A percentile compares a stretch with the other conserved stretches of the same genome.
Evolutionary conservation across 2,797 vertebrate species (phyloP).

Genomic region (Cyprinella venusta): DNA sequence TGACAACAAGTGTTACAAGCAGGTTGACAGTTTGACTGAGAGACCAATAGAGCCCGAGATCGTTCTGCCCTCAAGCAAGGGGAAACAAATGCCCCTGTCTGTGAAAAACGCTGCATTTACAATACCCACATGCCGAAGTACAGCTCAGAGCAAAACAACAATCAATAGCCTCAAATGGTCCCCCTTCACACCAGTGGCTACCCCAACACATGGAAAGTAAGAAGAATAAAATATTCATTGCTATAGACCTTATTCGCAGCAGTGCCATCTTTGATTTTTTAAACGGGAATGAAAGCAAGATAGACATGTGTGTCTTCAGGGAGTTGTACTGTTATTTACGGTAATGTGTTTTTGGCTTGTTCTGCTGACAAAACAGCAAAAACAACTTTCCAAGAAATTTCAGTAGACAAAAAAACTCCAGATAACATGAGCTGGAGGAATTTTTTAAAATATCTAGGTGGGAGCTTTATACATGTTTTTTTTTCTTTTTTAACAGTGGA

Average conservation of each 20-base stretch:
- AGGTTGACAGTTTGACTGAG: conserved; percentile 46
- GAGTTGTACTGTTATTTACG: no score
- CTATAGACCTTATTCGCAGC: background rate
- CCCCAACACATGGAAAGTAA: conserved; percentile 26
- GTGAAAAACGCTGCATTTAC: conserved; percentile 42
- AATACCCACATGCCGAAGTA: conserved; percentile 20
- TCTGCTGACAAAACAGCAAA: no score
- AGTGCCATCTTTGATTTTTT: no score
- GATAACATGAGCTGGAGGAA: no score
- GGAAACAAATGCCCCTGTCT: conserved; percentile 30
- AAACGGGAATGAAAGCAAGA: no score
- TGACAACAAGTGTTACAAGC: conserved; percentile 34
- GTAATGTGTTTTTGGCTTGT: no score
- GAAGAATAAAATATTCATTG: conserved; percentile 6
- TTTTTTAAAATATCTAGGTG: no score
- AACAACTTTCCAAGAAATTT: no score
- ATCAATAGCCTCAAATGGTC: conserved; percentile 33
- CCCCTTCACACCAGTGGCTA: background rate
- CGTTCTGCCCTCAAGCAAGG: conserved; percentile 40
- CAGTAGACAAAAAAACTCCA: no score
- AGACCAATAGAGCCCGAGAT: conserved; percentile 43
- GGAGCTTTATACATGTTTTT: no score
- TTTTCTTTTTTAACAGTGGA: no score
- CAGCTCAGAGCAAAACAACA: conserved; percentile 30
- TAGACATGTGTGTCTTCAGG: no score